phyloP scores from a whole-genome alignment of 2,888 invertebrate species.

The Mimumesa dahlbomi region DNA sequence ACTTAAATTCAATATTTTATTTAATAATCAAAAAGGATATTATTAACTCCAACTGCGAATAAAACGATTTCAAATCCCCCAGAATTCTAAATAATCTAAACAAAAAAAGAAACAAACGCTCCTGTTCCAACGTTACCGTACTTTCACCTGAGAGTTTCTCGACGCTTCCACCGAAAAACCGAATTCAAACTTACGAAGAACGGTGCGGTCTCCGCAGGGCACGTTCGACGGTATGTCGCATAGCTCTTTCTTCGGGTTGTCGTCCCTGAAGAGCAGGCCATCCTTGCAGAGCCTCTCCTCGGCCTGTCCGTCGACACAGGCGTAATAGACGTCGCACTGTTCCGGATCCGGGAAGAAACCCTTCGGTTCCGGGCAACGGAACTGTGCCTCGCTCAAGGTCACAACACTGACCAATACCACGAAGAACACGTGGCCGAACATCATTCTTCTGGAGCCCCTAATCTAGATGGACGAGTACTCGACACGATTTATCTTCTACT shows the following conservation, averaged over 20 bases:
- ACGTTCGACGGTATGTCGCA: conserved; percentile 90
- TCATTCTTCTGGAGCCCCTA: conserved; percentile 4
- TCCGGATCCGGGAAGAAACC: conserved; percentile 89
- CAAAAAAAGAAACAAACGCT: too few relatives aligned
- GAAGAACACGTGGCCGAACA: conserved; percentile 20
- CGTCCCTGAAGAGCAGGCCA: conserved; percentile 88
- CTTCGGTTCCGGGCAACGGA: conserved; percentile 86
- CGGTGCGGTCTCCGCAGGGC: conserved; percentile 88
- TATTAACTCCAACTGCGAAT: too few relatives aligned
- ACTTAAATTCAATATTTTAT: too few relatives aligned
- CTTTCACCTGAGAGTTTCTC: too few relatives aligned
- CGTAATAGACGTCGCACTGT: conserved; percentile 91
- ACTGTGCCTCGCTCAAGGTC: conserved; percentile 74
- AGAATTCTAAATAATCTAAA: too few relatives aligned
- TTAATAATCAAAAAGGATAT: too few relatives aligned
- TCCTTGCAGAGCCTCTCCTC: conserved; percentile 89
- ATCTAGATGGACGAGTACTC: background rate
- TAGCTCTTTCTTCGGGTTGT: conserved; percentile 86
- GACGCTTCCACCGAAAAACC: too few relatives aligned
- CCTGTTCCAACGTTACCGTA: too few relatives aligned
- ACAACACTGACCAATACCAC: conserved; percentile 39
- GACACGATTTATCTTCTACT: background rate
- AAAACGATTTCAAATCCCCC: too few relatives aligned
- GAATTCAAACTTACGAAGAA: conserved; percentile 87
- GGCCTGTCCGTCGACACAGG: conserved; percentile 85